Evolutionary conservation across 2,888 invertebrate species (phyloP).

Genomic region (Lycaena phlaeas): DNA sequence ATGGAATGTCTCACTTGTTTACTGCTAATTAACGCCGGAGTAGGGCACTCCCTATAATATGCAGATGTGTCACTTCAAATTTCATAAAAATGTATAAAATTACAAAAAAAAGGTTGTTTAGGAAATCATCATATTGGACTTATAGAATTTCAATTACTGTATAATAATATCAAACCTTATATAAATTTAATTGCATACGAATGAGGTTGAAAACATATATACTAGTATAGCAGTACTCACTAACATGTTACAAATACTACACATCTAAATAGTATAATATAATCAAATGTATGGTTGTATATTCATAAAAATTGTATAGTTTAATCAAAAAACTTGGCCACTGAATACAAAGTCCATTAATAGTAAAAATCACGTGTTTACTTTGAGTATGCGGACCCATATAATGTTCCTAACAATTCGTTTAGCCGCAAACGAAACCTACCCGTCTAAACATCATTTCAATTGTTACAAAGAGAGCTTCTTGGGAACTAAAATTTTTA

Average conservation of each 20-base stretch:
- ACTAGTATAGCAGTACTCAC: slow-evolving; percentile 37
- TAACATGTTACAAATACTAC: slow-evolving; percentile 60
- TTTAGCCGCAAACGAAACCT: background rate
- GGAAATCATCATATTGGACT: slow-evolving; percentile 55
- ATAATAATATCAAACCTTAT: slow-evolving; percentile 63
- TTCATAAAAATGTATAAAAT: slow-evolving; percentile 71
- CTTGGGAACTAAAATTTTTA: slow-evolving; percentile 55
- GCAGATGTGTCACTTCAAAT: slow-evolving; percentile 57
- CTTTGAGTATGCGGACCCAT: background rate
- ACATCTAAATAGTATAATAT: slow-evolving; percentile 54
- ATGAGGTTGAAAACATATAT: slow-evolving; percentile 43
- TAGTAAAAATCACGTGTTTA: slow-evolving; percentile 8
- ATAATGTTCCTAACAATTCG: background rate
- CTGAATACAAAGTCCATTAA: slow-evolving; percentile 28
- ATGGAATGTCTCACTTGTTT: slow-evolving; percentile 70
- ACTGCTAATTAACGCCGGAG: slow-evolving; percentile 45
- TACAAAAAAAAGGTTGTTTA: slow-evolving; percentile 56
- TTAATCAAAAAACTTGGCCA: slow-evolving; percentile 63
- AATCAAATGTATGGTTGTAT: slow-evolving; percentile 52
- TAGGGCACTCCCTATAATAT: slow-evolving; percentile 41
- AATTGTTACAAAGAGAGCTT: slow-evolving; percentile 46
- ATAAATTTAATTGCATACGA: slow-evolving; percentile 39
- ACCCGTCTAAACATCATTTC: slow-evolving; percentile 1
- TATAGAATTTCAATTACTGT: slow-evolving; percentile 52
- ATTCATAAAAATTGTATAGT: slow-evolving; percentile 66